Evolutionary conservation across 2,888 invertebrate species (phyloP).

Genomic region (Caenorhabditis sp.): DNA sequence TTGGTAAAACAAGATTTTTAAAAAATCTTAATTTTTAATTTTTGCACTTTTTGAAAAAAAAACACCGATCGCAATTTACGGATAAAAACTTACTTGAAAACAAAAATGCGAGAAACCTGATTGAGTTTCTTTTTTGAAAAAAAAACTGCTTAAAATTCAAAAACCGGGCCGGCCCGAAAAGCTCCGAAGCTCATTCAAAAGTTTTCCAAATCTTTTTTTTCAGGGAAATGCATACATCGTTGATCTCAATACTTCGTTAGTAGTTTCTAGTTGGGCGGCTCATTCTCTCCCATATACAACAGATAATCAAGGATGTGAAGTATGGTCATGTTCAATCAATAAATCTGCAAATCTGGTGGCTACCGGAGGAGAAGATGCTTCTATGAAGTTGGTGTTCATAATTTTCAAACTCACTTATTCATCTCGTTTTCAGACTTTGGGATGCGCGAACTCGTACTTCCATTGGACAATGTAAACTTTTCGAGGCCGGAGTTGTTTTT

Average conservation of each 20-base stretch:
- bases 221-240: slow-evolving; percentile 38
- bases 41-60: no score
- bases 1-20: no score
- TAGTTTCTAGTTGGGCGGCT: slow-evolving; percentile 39
- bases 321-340: slow-evolving; percentile 42
- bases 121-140: slow-evolving; percentile 1
- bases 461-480: slow-evolving; percentile 24
- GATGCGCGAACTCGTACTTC: slow-evolving; percentile 26
- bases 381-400: slow-evolving; percentile 26
- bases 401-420: background rate
- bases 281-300: slow-evolving; percentile 44
- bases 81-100: no score
- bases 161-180: background rate
- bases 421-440: slow-evolving; percentile 33
- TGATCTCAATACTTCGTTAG: slow-evolving; percentile 29
- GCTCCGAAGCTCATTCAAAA: background rate
- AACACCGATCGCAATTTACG: no score
- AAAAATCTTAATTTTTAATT: no score
- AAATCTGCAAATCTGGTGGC: slow-evolving; percentile 12
- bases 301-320: slow-evolving; percentile 47
- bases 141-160: background rate
- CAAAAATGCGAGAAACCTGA: no score
- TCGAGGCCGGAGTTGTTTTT: slow-evolving; percentile 50
- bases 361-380: slow-evolving; percentile 45
- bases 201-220: background rate